Evolutionary conservation across 2,797 vertebrate species (phyloP), one percentile per base, ranked within the genome.

Genomic region (Micrastur ruficollis): DNA sequence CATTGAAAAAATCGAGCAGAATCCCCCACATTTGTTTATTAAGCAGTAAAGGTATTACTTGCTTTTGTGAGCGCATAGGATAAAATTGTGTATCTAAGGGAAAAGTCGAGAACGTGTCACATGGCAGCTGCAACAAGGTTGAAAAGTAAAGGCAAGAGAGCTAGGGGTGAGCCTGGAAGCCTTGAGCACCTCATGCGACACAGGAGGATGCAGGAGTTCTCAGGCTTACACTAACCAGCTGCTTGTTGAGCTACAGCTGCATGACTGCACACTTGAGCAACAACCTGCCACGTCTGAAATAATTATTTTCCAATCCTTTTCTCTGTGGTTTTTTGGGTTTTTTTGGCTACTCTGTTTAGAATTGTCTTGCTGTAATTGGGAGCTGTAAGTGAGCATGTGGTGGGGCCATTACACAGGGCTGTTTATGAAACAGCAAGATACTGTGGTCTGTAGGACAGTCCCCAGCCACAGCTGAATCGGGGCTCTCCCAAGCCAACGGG

Each of bases 341-440:
- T 62, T 47, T 32, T 38, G 12, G 19, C 36, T 17, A 4, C 27
- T n/a, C 25, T 40, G 10, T 32, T 75, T 27, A n/a, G 75, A 46
- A 55, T 22, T 25, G 27, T 20, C 8, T 23, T 34, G 42, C 53
- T 0, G 0, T 46, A 13, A 8, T 6, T 2, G 0, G 49, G 55
- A 46, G 66, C 40, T 55, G 66, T 32, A 3, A 31, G 34, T 6
- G n/a, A 62, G 25, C 2, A 8, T 8, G 8, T 12, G 36, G 23
- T 3, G 21, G 22, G 36, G 40, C 49, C 2, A 1, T 49, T 13
- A 5, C 50, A 22, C 32, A 16, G 70, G 22, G 36, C 47, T 94
- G 25, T 27, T 68, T 25, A 2, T 38, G 52, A 44, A 23, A 47
- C 3, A 0, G 26, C 0, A 8, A 67, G 62, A 11, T 5, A 2